phyloP scores from a whole-genome alignment of 2,888 invertebrate species.

The Germaria angustata region DNA sequence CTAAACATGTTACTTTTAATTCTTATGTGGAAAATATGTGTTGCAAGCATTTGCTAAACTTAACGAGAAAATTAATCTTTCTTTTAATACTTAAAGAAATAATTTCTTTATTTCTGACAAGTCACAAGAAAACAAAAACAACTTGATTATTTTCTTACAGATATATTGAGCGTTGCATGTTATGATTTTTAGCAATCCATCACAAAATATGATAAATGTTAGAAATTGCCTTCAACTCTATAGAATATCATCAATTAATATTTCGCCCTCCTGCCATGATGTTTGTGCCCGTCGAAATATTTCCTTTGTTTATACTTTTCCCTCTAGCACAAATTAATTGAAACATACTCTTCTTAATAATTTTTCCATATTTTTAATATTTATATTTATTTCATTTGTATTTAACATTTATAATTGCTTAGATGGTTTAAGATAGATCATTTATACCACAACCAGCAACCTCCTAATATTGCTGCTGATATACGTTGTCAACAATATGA shows the following conservation, averaged over 20 bases:
- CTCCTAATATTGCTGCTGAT: slow-evolving; percentile 59
- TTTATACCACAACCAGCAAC: slow-evolving; percentile 5
- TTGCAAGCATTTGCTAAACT: not conserved
- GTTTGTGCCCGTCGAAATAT: not conserved
- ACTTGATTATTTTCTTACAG: not conserved
- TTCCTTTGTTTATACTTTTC: not conserved
- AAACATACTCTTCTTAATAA: slow-evolving; percentile 30
- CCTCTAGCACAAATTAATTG: not conserved
- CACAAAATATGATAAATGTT: slow-evolving; percentile 39
- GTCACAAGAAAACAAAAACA: not conserved
- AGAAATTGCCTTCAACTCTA: slow-evolving; percentile 40
- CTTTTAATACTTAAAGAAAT: not conserved
- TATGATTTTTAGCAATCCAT: slow-evolving; percentile 40
- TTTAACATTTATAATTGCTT: slow-evolving; percentile 41
- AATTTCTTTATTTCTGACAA: slow-evolving; percentile 44
- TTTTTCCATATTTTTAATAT: slow-evolving; percentile 30
- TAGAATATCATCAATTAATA: slow-evolving; percentile 44
- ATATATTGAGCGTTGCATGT: not conserved
- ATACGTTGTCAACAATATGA: slow-evolving; percentile 64
- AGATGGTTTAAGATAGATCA: slow-evolving; percentile 45
- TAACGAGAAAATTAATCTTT: no score
- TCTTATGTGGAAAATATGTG: not conserved
- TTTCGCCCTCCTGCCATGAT: not conserved
- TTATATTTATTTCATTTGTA: not conserved
- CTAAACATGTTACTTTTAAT: not conserved